Evolutionary conservation across 92 coral and sea anemone genomes (phyloP).

Genomic region (Siderastrea siderea): DNA sequence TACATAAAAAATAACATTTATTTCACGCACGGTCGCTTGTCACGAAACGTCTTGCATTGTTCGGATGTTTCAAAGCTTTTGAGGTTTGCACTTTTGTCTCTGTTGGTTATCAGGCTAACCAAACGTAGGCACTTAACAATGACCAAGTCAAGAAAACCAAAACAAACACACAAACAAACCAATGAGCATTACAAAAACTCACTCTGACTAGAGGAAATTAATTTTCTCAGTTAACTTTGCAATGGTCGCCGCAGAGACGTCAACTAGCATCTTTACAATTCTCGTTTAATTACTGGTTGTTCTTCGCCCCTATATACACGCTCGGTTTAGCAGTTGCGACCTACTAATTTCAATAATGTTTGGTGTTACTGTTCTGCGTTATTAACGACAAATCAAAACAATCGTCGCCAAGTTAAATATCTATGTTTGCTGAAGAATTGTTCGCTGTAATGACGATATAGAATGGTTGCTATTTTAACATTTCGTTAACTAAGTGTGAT

Average conservation of each 20-base stretch:
- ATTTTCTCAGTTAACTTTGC: background rate
- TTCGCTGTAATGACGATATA: background rate
- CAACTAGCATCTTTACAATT: background rate
- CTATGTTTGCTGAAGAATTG: background rate
- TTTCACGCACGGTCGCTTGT: conserved; percentile 45
- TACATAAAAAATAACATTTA: background rate
- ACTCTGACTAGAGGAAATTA: background rate
- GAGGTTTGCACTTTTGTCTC: conserved; percentile 10
- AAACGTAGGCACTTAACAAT: conserved; percentile 21
- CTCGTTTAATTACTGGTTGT: background rate
- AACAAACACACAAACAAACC: conserved; percentile 11
- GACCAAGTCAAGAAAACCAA: background rate
- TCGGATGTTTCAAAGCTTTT: conserved; percentile 29
- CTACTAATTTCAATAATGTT: conserved; percentile 31
- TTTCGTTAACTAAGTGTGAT: background rate
- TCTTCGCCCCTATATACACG: conserved; percentile 20
- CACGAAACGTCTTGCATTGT: conserved; percentile 33
- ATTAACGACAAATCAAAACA: conserved; percentile 37
- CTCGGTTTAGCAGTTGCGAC: conserved; percentile 10
- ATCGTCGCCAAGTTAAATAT: background rate
- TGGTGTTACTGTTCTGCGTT: conserved; percentile 33
- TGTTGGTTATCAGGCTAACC: background rate
- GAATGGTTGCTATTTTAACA: background rate
- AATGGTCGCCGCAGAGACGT: background rate
- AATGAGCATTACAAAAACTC: background rate